These are phyloP conservation scores for Diabrotica undecimpunctata DNA, from an alignment of 1,140 invertebrate species.

Conservation along the genomic window DNA sequence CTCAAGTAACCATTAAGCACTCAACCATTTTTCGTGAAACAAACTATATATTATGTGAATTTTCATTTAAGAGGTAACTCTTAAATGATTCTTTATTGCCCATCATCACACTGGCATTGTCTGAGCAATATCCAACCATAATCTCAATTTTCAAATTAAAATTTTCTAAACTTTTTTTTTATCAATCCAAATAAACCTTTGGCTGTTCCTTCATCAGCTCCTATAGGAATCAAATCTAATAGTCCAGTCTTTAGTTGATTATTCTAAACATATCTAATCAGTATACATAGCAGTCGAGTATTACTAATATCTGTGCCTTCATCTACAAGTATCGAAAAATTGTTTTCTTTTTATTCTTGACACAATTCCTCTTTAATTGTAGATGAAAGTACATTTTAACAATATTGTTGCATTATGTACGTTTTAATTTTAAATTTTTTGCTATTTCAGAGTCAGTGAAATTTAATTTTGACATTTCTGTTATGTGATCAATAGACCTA, in stretches of 20 bases:
- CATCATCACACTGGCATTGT: conserved; percentile 10
- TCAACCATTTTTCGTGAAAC: too few relatives aligned
- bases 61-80: neutral
- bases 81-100: conserved; percentile 11
- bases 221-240: conserved; percentile 7
- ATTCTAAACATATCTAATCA: conserved; percentile 8
- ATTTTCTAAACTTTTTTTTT: conserved; percentile 5
- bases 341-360: neutral
- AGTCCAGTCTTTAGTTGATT: conserved; percentile 7
- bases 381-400: conserved; percentile 9
- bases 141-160: conserved; percentile 12
- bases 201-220: conserved; percentile 8
- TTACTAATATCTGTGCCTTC: conserved; percentile 8
- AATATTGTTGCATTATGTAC: conserved; percentile 8
- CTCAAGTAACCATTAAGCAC: too few relatives aligned
- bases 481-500: conserved; percentile 7
- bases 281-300: conserved; percentile 10
- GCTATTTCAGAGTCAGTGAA: neutral
- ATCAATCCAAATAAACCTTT: conserved; percentile 8
- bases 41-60: too few relatives aligned
- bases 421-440: conserved; percentile 8
- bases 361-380: conserved; percentile 2
- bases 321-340: conserved; percentile 10
- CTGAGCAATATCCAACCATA: conserved; percentile 13
- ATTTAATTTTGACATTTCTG: conserved; percentile 5